Conservation (phyloP, 2,888 invertebrate species). For the Capitulum mitella region DNA sequence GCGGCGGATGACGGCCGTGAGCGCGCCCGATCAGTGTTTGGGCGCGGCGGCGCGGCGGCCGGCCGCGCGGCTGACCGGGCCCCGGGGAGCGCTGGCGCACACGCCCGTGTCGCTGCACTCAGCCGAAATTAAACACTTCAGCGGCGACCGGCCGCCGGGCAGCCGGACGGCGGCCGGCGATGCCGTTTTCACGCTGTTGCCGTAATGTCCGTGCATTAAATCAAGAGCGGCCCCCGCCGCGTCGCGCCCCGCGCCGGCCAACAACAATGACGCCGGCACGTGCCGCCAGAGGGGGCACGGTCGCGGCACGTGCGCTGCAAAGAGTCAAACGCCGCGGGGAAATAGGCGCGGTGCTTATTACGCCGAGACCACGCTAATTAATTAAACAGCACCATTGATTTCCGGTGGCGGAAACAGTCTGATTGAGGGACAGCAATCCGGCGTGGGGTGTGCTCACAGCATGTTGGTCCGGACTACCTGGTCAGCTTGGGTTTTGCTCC, state of each 20-base stretch:
- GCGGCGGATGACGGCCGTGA: too few relatives aligned
- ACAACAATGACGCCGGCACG: slow-evolving; percentile 20
- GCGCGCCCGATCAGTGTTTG: too few relatives aligned
- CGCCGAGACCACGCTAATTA: slow-evolving; percentile 23
- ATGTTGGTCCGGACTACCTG: too few relatives aligned
- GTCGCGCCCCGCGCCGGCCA: not conserved
- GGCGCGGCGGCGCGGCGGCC: too few relatives aligned
- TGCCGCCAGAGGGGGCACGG: not conserved
- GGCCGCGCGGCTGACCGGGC: not conserved
- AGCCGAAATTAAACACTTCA: not conserved
- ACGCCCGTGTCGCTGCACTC: not conserved
- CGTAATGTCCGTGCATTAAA: slow-evolving; percentile 23
- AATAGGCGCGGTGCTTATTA: slow-evolving; percentile 3
- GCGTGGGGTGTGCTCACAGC: too few relatives aligned
- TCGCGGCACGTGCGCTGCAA: not conserved
- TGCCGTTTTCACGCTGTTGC: slow-evolving; percentile 14
- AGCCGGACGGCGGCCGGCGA: too few relatives aligned
- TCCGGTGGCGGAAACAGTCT: not conserved
- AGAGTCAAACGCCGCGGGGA: not conserved
- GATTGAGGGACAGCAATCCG: not conserved
- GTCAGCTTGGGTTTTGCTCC: too few relatives aligned
- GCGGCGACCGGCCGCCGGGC: not conserved
- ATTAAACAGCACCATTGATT: slow-evolving; percentile 25
- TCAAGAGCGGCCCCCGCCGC: not conserved
- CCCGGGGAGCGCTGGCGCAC: not conserved